Evolutionary conservation across 2,888 invertebrate genomes (phyloP), one percentile per base, ranked within the genome.

Genomic region (Calameuta pallipes): DNA sequence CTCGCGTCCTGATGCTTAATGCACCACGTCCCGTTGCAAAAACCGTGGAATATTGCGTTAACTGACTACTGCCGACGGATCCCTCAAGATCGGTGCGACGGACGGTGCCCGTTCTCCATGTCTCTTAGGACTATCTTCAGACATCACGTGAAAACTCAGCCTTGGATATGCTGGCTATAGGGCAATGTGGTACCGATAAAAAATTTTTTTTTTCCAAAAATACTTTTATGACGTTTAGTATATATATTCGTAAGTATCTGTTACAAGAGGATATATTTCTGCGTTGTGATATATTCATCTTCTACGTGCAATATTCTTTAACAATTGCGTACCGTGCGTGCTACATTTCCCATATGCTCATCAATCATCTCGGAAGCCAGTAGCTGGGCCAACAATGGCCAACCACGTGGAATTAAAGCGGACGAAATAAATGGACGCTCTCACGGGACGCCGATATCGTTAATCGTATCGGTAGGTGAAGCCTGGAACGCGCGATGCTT

Each of bases 21-120:
- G 80, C 76, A 79, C 77, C 80, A 75, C 78, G 71, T 71, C 31
- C 70, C 78, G 35, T 56, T 71, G 80, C 79, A 84, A 84, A 85
- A 84, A 85, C 78, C 79, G 73, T 71, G 85, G 82, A 80, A 81
- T 81, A 80, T 81, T 76, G 80, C 83, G 79, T 78, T 81, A 81
- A 81, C 83, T 78, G 78, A 33, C 71, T 78, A 69, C 76, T 34
- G 36, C 77, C 74, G 76, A 77, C 77, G 74, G 76, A 80, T 81
- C 78, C 75, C 41, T 78, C 79, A 34, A 79, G 81, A 81, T 81
- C 79, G 56, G 69, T 30, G 56, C 56, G 76, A 69, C 76, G 74
- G 75, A 69, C 35, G 33, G 68, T 0, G 33, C 79, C 74, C 76
- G 80, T 82, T 85, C 82, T 80, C 83, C 41, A 23, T 56, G 41